phyloP scores from a whole-genome alignment of 2,888 invertebrate genomes.

The Polietes domitor region DNA sequence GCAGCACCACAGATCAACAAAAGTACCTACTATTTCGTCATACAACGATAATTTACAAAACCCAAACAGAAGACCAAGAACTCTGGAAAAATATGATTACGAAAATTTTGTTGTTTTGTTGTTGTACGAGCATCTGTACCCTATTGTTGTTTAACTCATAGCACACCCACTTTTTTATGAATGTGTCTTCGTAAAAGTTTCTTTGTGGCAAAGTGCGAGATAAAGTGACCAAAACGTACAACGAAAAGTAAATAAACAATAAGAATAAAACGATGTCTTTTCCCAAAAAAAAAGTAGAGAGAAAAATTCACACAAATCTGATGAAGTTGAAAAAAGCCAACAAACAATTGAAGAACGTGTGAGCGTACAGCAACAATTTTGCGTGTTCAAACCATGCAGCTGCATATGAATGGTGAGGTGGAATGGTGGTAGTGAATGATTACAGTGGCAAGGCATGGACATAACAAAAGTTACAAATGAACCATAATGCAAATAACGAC shows the following conservation, averaged over 20 bases:
- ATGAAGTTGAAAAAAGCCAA: not conserved
- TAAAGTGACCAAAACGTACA: not conserved
- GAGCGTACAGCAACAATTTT: not conserved
- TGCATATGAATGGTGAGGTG: no score
- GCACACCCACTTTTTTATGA: slow-evolving; percentile 14
- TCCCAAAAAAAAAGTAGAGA: not conserved
- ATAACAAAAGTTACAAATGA: not conserved
- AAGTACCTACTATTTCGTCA: not conserved
- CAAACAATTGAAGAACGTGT: not conserved
- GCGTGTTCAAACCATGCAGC: not conserved
- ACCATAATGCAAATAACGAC: not conserved
- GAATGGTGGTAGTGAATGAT: not conserved
- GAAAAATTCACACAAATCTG: not conserved
- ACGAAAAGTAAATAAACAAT: not conserved
- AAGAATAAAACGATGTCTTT: not conserved
- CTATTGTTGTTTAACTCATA: not conserved
- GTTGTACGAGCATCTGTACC: no score
- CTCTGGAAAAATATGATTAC: not conserved
- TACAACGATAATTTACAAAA: no score
- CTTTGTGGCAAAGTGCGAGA: not conserved
- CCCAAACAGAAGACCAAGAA: not conserved
- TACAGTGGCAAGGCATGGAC: not conserved
- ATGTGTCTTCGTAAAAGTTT: not conserved
- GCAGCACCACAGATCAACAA: not conserved
- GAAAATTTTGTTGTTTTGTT: not conserved